A percentile compares a stretch with the other conserved stretches of the same genome.
phyloP scores from a whole-genome alignment of 1,140 invertebrate genomes.

The Epicauta chinensis region DNA sequence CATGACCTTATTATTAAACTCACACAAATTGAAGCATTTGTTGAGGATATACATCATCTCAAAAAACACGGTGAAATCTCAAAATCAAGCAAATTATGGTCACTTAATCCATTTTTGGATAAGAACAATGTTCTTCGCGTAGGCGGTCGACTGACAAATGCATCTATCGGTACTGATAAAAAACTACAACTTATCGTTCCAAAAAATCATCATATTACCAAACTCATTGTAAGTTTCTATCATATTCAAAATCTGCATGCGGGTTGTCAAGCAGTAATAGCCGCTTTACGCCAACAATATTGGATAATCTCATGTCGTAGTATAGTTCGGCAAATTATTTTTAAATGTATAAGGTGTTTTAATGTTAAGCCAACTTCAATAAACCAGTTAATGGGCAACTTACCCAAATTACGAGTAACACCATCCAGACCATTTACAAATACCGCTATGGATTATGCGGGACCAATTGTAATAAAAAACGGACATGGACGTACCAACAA shows the following conservation, averaged over 20 bases:
- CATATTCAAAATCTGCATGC: conserved; percentile 19
- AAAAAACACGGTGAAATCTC: not conserved
- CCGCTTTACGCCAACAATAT: conserved; percentile 15
- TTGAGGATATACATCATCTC: conserved; percentile 6
- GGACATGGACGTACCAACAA: not conserved
- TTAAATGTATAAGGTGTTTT: conserved; percentile 19
- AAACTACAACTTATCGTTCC: conserved; percentile 26
- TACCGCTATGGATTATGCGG: conserved; percentile 35
- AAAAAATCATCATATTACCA: conserved; percentile 13
- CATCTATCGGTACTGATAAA: conserved; percentile 10
- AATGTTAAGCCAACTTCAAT: not conserved
- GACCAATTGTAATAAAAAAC: conserved; percentile 27
- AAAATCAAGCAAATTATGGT: conserved; percentile 11
- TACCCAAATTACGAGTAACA: conserved; percentile 19
- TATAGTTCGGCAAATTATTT: conserved; percentile 4
- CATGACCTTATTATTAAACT: conserved; percentile 4
- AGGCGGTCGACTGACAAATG: conserved; percentile 28
- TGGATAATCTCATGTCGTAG: conserved; percentile 20
- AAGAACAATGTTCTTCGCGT: conserved; percentile 27
- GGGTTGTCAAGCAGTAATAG: conserved; percentile 6
- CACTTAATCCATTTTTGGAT: conserved; percentile 26
- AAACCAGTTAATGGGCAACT: conserved; percentile 19
- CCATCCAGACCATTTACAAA: conserved; percentile 24
- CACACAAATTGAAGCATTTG: conserved; percentile 7
- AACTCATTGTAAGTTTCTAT: conserved; percentile 12